Evolutionary conservation across 2,888 invertebrate genomes (phyloP).

Genomic region (Plagodis dolabraria): DNA sequence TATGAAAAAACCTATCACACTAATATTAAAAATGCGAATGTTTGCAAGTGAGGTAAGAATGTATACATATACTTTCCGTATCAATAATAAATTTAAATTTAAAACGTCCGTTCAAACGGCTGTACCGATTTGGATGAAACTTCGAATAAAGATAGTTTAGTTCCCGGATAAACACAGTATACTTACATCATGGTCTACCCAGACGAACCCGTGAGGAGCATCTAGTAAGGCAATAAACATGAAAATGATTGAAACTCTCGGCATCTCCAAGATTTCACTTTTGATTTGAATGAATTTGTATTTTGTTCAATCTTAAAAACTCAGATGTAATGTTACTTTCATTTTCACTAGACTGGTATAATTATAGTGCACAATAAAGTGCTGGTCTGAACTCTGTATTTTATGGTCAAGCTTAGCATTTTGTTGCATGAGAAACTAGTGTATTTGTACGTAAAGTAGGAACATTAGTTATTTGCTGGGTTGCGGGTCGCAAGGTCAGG

Average conservation of each 20-base stretch:
- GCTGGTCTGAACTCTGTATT: not conserved
- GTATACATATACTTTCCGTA: no score
- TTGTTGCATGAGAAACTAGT: constrained; percentile 5
- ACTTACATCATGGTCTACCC: no score
- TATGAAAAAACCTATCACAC: no score
- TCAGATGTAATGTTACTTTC: not conserved
- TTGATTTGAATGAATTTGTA: not conserved
- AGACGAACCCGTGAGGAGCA: no score
- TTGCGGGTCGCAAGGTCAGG: constrained; percentile 6
- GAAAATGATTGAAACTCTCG: not conserved
- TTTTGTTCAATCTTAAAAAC: not conserved
- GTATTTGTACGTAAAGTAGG: constrained; percentile 3
- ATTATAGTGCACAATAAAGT: not conserved
- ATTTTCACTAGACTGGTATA: not conserved
- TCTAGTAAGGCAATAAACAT: not conserved
- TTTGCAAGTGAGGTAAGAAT: no score
- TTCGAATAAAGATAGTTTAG: no score
- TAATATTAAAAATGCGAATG: no score
- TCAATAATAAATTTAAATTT: no score
- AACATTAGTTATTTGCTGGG: not conserved
- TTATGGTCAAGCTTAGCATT: constrained; percentile 1
- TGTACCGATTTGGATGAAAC: no score
- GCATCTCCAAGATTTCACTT: not conserved
- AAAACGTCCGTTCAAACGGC: no score
- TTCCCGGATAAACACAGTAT: no score